Base-by-base conservation (phyloP, 1,140 invertebrate species). In the Zaprionus africanus region DNA sequence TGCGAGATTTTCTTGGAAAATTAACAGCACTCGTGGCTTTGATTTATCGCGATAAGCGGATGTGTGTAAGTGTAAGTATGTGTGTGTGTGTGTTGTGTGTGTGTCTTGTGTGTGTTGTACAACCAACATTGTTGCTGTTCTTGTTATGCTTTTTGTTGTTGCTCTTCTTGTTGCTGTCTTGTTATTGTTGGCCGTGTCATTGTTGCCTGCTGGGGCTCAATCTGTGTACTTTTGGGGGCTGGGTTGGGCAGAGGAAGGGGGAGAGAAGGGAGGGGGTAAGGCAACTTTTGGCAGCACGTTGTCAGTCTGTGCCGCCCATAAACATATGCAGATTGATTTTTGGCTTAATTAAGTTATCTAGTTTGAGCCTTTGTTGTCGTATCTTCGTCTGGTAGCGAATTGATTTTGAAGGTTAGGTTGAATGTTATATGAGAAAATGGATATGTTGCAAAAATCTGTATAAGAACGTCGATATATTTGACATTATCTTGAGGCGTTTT, bases 21-120 rank as follows among this genome's bases (percentile, higher is more conserved):
- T 90, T 87, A 87, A 87, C 84, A 87, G 63, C 84, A 88, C 84
- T 88, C 84, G 84, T 88, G 84, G 78, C 84, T 87, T 87, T 87
- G 84, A 87, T 87, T 87, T 87, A 87, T 87, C 78, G 78, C 68
- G 84, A 87, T 87, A 87, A 87, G 81, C 85, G 84, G 85, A 81
- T 87, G 81, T 84, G 70, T 81, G 66, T 86, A 51, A 62, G 53
- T 71, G 43, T 71, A 34, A 22, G 46, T 51, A 19, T 13, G 41
- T 38, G 6, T 57, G n/a, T 31, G 58, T 68, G 53, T 70, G 53
- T 70, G 31, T 49, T 9, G 22, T 17, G 54, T 68, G 51, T 63
- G 34, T 70, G 41, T 51, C 19, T 17, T 51, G 46, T 2, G 12
- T 60, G 19, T 59, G 36, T 59, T 59, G 24, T 61, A 12, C 43